Evolutionary conservation across 1,140 invertebrate species (phyloP), one percentile per base, ranked within the genome.

Genomic region (Parasteatoda tepidariorum): DNA sequence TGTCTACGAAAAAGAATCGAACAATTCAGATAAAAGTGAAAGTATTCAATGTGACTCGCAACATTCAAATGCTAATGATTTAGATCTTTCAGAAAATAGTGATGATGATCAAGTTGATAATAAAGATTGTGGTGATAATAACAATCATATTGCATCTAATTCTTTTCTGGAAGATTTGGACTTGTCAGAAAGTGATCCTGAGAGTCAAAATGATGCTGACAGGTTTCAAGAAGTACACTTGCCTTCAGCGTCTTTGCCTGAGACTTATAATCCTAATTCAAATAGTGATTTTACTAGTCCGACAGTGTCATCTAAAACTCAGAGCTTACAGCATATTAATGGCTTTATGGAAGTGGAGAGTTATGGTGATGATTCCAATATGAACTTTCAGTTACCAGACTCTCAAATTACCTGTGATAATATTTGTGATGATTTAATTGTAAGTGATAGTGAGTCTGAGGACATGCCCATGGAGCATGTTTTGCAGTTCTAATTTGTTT

Each of bases 351-450:
- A 57, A 4, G 34, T 24, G 5, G 61, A 67, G 2, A 18, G 4
- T 11, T 15, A 18, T 33, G 26, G 18, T 30, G 11, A n/a, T 57
- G 28, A 31, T 28, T 9, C 18, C 48, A 11, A 7, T 55, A 34
- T 28, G 34, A 34, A 68, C 11, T 18, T 28, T 62, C 18, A 31
- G 2, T 15, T 61, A 54, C 33, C 30, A 38, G 61, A 57, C 48
- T 41, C 31, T 34, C 54, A 13, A 41, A 57, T 11, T 55, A 59
- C 66, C 78, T 81, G 78, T 81, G 78, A 81, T 81, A 81, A 59
- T 41, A 81, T 81, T 18, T 81, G 78, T 81, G 78, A 81, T 81
- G 78, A 81, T 71, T 70, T 82, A 33, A 70, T 82, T 30, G 28
- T 82, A 62, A 82, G 78, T 71, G 71, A 75, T 24, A 59, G 64